Conservation (phyloP, 2,797 vertebrate species). For the Lithobates sylvaticus region DNA sequence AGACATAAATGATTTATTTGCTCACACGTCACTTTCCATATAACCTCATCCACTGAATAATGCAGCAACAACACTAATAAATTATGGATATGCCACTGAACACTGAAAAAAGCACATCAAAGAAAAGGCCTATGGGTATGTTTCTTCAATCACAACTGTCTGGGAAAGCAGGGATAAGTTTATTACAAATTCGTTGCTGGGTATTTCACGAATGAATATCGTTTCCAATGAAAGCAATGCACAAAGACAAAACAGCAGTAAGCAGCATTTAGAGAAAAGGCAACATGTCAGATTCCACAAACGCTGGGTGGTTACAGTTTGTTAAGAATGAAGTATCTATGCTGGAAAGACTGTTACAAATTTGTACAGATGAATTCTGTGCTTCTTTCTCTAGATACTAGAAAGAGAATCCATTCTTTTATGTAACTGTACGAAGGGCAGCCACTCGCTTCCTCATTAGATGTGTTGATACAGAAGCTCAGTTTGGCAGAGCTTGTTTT, state of each 20-base stretch:
- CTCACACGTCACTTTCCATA: slow-evolving; percentile 71
- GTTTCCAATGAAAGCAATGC: neutral
- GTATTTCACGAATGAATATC: slow-evolving; percentile 36
- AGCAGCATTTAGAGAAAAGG: slow-evolving; percentile 19
- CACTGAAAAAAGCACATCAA: slow-evolving; percentile 72
- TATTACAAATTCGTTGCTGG: slow-evolving; percentile 36
- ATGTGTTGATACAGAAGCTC: slow-evolving; percentile 44
- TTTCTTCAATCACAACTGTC: slow-evolving; percentile 69
- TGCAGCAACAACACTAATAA: slow-evolving; percentile 74
- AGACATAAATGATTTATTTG: slow-evolving; percentile 55
- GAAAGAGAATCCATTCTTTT: neutral
- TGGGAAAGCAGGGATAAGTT: slow-evolving; percentile 42
- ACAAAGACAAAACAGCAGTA: slow-evolving; percentile 17
- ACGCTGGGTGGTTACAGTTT: neutral
- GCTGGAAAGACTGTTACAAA: neutral
- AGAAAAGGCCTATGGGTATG: slow-evolving; percentile 71
- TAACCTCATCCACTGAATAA: slow-evolving; percentile 73
- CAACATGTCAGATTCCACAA: slow-evolving; percentile 22
- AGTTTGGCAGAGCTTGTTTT: slow-evolving; percentile 20
- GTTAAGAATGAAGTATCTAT: neutral
- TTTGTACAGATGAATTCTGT: neutral
- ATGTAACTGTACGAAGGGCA: neutral
- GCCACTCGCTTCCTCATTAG: slow-evolving; percentile 18
- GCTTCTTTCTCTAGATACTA: neutral
- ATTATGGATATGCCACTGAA: slow-evolving; percentile 67